Evolutionary conservation across 2,888 invertebrate genomes (phyloP).

Genomic region (Stenodema calcarata): DNA sequence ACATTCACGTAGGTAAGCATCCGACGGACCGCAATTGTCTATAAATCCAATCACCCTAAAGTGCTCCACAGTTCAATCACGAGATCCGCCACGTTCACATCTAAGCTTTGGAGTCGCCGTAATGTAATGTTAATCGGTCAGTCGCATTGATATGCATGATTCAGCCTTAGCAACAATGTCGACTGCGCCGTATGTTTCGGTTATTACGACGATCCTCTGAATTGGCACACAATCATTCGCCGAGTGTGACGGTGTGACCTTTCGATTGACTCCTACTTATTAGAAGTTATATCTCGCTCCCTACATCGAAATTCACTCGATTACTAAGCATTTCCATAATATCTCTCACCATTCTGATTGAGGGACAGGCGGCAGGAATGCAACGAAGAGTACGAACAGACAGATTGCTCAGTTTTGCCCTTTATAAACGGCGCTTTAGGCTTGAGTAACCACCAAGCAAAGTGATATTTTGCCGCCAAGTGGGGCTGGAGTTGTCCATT

Average conservation of each 20-base stretch:
- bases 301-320: background rate
- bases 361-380: too few relatives aligned
- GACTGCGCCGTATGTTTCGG: background rate
- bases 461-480: too few relatives aligned
- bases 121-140: background rate
- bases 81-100: background rate
- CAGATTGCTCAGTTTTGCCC: too few relatives aligned
- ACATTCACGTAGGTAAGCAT: background rate
- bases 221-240: background rate
- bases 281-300: background rate
- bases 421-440: too few relatives aligned
- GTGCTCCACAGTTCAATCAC: background rate
- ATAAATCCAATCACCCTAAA: slow-evolving; percentile 1
- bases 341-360: too few relatives aligned
- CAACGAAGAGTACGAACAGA: too few relatives aligned
- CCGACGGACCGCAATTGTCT: background rate
- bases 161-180: background rate
- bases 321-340: too few relatives aligned
- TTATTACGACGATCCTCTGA: background rate
- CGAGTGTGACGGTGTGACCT: background rate
- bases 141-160: background rate
- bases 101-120: background rate
- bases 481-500: too few relatives aligned
- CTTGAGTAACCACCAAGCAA: too few relatives aligned
- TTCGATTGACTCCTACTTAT: background rate